phyloP scores from a whole-genome alignment of 2,888 invertebrate species.

The Eristalis arbustorum region DNA sequence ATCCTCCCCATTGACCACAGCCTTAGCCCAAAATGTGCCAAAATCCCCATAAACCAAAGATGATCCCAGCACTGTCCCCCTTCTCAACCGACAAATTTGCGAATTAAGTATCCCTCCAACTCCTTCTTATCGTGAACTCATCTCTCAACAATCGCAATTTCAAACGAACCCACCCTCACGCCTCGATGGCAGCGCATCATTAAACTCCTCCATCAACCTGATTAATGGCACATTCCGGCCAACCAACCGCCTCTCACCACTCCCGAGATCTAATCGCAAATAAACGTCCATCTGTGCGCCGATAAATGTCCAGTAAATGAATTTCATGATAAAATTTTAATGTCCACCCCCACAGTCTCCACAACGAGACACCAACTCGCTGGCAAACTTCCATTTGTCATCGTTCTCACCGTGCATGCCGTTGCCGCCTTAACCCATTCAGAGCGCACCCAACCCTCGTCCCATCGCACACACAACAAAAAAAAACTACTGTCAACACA shows the following conservation, averaged over 20 bases:
- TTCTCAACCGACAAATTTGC: too few species aligned
- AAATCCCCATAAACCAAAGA: too few species aligned
- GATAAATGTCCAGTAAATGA: constrained; percentile 7
- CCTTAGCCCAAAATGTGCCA: too few species aligned
- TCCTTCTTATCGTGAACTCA: too few species aligned
- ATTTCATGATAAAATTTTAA: constrained; percentile 7
- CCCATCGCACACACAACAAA: not conserved
- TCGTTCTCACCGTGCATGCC: constrained; percentile 4
- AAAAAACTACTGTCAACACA: constrained; percentile 50
- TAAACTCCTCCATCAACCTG: not conserved
- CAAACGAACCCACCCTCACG: not conserved
- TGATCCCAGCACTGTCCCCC: too few species aligned
- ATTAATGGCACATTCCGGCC: not conserved
- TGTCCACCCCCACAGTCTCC: not conserved
- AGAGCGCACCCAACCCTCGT: not conserved
- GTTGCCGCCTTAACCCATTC: not conserved
- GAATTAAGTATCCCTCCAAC: too few species aligned
- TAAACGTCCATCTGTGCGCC: not conserved
- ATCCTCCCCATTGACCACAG: too few species aligned
- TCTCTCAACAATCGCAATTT: not conserved
- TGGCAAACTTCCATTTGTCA: constrained; percentile 35
- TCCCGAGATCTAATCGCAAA: not conserved
- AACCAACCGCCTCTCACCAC: not conserved
- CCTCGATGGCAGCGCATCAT: not conserved
- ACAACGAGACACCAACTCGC: not conserved